Evolutionary conservation across 2,113 vertebrate genomes (phyloP).

Genomic region (Rattus norvegicus): DNA sequence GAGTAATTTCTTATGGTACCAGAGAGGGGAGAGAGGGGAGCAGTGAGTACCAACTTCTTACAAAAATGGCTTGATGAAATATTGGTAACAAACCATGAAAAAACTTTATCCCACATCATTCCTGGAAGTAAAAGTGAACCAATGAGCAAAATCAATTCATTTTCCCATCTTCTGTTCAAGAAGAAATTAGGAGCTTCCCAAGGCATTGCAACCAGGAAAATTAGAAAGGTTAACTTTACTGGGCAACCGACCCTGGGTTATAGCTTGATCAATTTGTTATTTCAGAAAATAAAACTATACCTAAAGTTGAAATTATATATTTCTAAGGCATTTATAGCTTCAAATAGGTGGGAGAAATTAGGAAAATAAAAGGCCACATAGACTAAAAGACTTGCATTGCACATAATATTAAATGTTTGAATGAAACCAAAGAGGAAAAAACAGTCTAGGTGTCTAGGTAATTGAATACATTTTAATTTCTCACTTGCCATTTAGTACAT

Average conservation of each 20-base stretch:
- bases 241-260: conserved; percentile 13
- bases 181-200: conserved; percentile 11
- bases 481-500: background rate
- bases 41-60: background rate
- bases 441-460: background rate
- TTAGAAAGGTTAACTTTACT: conserved; percentile 46
- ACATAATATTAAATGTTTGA: background rate
- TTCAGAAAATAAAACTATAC: conserved; percentile 24
- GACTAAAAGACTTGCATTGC: background rate
- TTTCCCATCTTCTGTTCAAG: conserved; percentile 4
- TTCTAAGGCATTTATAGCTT: background rate
- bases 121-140: conserved; percentile 13
- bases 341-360: conserved; percentile 13
- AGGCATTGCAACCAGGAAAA: conserved; percentile 34
- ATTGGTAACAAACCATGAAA: conserved; percentile 29
- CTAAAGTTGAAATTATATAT: background rate
- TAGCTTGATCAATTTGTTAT: conserved; percentile 3
- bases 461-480: conserved; percentile 32
- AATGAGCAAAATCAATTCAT: conserved; percentile 41
- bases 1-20: background rate
- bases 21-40: fast-evolving
- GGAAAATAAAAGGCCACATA: background rate
- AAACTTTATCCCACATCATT: conserved; percentile 2
- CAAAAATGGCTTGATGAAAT: background rate
- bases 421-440: conserved; percentile 17